Percentiles rank a stretch among this genome's conserved stretches.
Evolutionary conservation across 2,113 vertebrate species (phyloP).

Genomic region (Ammospiza caudacuta): DNA sequence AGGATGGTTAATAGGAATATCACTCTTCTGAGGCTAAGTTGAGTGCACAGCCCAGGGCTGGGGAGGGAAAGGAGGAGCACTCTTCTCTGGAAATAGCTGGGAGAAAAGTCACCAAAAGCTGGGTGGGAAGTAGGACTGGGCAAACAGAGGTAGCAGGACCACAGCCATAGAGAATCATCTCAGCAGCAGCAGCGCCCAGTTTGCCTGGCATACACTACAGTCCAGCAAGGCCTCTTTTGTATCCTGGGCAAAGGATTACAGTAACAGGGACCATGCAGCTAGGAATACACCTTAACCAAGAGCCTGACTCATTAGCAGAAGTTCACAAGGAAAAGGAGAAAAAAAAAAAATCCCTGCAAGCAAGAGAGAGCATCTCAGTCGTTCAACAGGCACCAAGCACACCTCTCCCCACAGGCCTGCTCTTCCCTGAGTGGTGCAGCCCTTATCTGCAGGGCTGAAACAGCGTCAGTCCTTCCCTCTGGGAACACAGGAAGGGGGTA

Average conservation of each 20-base stretch:
- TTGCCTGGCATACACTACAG: accelerated
- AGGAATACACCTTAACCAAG: neutral
- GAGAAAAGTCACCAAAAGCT: neutral
- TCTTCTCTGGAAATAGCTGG: neutral
- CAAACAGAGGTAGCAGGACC: neutral
- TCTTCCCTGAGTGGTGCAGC: neutral
- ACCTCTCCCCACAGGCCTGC: neutral
- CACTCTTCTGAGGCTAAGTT: neutral
- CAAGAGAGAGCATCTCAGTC: neutral
- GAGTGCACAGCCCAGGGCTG: accelerated
- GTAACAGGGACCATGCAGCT: neutral
- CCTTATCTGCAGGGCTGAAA: neutral
- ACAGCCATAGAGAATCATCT: neutral
- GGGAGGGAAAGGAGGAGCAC: neutral
- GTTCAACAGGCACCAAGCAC: neutral
- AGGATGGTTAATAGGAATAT: neutral
- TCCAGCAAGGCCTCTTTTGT: neutral
- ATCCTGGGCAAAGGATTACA: neutral
- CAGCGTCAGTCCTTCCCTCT: neutral
- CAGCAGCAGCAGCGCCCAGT: neutral
- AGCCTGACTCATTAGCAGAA: neutral
- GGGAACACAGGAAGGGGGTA: neutral
- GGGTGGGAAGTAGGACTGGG: neutral
- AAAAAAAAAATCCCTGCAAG: neutral
- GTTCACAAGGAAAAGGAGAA: neutral